These are phyloP conservation scores for Rhynchonema sp. DNA, from an alignment of 2,888 invertebrate species.

Conservation along the genomic window DNA sequence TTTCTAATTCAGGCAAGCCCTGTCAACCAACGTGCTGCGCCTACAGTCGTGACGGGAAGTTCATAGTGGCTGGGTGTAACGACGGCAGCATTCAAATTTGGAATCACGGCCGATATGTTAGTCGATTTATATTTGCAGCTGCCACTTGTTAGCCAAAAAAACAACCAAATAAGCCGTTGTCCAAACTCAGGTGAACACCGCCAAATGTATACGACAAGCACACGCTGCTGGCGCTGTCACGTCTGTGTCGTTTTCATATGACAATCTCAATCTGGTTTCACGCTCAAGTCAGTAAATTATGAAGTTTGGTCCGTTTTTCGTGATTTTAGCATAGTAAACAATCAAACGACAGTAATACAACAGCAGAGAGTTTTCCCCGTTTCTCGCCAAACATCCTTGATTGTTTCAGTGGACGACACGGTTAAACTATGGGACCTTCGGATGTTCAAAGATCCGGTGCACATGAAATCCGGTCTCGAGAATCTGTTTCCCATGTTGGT, in stretches of 20 bases:
- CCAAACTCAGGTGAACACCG: slow-evolving; percentile 47
- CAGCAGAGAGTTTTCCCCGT: no score
- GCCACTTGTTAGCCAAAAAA: not conserved
- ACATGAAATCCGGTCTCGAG: slow-evolving; percentile 48
- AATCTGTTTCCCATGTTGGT: slow-evolving; percentile 49
- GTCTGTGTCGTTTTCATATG: slow-evolving; percentile 66
- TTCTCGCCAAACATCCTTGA: no score
- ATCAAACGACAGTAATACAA: no score
- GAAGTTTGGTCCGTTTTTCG: no score
- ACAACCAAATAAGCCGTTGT: not conserved
- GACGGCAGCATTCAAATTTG: slow-evolving; percentile 94
- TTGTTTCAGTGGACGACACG: slow-evolving; percentile 53
- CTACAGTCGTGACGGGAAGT: slow-evolving; percentile 62
- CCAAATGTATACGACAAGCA: slow-evolving; percentile 50
- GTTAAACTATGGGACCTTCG: slow-evolving; percentile 84
- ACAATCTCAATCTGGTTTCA: slow-evolving; percentile 54
- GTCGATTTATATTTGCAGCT: slow-evolving; percentile 9
- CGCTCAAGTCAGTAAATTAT: not conserved
- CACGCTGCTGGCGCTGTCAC: slow-evolving; percentile 29
- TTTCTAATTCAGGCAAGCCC: no score
- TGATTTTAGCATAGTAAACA: no score
- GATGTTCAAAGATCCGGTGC: slow-evolving; percentile 54
- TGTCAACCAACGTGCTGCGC: slow-evolving; percentile 62
- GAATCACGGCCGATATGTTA: slow-evolving; percentile 72
- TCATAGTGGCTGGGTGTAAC: slow-evolving; percentile 70